Percentiles rank a stretch among this genome's conserved stretches.
phyloP scores from a whole-genome alignment of 2,888 invertebrate species.

The Cheilosia variabilis region DNA sequence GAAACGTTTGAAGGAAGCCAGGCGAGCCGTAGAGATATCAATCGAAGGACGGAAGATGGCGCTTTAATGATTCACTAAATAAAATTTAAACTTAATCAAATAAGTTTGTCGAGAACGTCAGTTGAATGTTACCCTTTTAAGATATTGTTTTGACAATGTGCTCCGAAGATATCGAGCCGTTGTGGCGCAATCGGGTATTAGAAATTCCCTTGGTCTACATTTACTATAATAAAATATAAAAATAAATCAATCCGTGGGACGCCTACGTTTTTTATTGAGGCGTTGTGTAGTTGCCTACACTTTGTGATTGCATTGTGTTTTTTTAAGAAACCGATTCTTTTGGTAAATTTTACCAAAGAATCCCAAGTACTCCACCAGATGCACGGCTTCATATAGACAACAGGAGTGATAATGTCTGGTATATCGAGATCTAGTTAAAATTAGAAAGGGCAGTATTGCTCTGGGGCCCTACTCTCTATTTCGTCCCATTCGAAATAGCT shows the following conservation, averaged over 20 bases:
- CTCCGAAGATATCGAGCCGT: neutral
- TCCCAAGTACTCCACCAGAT: no score
- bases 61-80: conserved; percentile 85
- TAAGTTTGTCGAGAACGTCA: conserved; percentile 13
- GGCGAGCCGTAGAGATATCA: conserved; percentile 96
- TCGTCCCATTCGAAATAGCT: no score
- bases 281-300: no score
- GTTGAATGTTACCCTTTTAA: conserved; percentile 22
- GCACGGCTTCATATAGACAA: no score
- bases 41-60: conserved; percentile 99
- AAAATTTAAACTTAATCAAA: conserved; percentile 13
- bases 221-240: neutral
- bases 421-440: no score
- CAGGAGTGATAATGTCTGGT: no score
- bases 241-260: neutral
- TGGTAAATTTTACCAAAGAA: no score
- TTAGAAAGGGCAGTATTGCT: no score
- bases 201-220: neutral
- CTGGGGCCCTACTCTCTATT: no score
- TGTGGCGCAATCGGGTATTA: neutral
- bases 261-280: neutral
- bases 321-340: no score
- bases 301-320: no score
- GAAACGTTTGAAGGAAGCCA: conserved; percentile 90
- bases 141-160: neutral